Conservation (phyloP, 2,113 vertebrate species). For the Amphiprion percula region DNA sequence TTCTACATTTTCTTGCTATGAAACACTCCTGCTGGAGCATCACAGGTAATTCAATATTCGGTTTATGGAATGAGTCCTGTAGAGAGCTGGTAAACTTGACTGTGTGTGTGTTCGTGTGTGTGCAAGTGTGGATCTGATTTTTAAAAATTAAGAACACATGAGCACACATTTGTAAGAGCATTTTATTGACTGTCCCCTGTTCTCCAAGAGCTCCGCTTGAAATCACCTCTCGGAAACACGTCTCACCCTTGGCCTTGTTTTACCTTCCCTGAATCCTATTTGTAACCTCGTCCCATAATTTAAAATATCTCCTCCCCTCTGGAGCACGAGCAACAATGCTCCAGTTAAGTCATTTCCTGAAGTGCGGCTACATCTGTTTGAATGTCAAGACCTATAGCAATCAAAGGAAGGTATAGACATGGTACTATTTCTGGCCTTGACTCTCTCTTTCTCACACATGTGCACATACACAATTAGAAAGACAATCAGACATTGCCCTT, state of each 20-base stretch:
- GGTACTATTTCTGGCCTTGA: background rate
- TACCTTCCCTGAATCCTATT: conserved; percentile 16
- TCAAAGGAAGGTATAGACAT: background rate
- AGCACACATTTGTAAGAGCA: background rate
- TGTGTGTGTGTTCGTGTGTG: conserved; percentile 3
- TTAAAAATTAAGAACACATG: conserved; percentile 14
- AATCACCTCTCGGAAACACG: conserved; percentile 14
- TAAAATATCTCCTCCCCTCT: conserved; percentile 20
- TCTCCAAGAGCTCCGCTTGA: background rate
- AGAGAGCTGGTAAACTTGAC: conserved; percentile 24
- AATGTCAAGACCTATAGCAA: conserved; percentile 13
- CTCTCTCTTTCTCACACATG: background rate
- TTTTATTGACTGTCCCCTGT: conserved; percentile 11
- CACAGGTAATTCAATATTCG: conserved; percentile 67
- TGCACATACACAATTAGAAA: background rate
- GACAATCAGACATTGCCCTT: conserved; percentile 12
- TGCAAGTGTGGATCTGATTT: background rate
- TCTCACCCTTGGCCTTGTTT: conserved; percentile 7
- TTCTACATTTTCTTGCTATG: conserved; percentile 61
- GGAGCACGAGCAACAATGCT: conserved; percentile 17
- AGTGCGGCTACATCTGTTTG: conserved; percentile 28
- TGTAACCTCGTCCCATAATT: conserved; percentile 21
- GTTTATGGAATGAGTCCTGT: conserved; percentile 61
- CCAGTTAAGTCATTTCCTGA: conserved; percentile 24
- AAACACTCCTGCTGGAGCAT: conserved; percentile 60